A percentile compares a stretch with the other conserved stretches of the same genome.
Evolutionary conservation across 2,888 invertebrate genomes (phyloP).

Genomic region (Trilocha varians): DNA sequence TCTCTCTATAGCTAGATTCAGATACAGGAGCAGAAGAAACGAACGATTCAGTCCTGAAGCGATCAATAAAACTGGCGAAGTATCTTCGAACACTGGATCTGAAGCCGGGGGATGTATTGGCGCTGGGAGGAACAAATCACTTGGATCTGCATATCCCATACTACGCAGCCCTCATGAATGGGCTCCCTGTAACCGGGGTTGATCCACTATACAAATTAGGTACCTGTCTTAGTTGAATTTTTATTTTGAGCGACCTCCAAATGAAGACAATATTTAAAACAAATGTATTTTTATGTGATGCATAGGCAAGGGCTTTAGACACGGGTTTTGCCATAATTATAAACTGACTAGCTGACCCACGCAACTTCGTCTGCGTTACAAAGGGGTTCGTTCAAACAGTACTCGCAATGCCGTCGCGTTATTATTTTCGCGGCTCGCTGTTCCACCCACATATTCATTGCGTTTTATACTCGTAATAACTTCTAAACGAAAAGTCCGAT

Average conservation of each 20-base stretch:
- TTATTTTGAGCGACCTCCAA: not conserved
- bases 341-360: no score
- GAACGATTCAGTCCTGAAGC: conserved; percentile 32
- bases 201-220: conserved; percentile 46
- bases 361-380: no score
- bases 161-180: conserved; percentile 45
- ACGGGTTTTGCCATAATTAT: no score
- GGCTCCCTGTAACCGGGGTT: conserved; percentile 41
- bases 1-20: conserved; percentile 42
- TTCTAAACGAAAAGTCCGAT: no score
- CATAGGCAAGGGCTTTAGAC: no score
- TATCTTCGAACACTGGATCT: conserved; percentile 33
- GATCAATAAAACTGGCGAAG: conserved; percentile 36
- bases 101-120: conserved; percentile 43
- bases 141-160: conserved; percentile 46
- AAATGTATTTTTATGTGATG: no score
- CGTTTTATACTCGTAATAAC: no score
- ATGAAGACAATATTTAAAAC: no score
- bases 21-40: conserved; percentile 45
- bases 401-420: no score
- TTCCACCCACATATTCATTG: no score
- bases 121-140: conserved; percentile 46
- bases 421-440: no score
- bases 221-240: conserved; percentile 17
- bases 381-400: no score